Percentiles rank a stretch among this genome's conserved stretches.
These are phyloP conservation scores for Huso huso DNA, from an alignment of 2,797 vertebrate species.

Conservation along the genomic window DNA sequence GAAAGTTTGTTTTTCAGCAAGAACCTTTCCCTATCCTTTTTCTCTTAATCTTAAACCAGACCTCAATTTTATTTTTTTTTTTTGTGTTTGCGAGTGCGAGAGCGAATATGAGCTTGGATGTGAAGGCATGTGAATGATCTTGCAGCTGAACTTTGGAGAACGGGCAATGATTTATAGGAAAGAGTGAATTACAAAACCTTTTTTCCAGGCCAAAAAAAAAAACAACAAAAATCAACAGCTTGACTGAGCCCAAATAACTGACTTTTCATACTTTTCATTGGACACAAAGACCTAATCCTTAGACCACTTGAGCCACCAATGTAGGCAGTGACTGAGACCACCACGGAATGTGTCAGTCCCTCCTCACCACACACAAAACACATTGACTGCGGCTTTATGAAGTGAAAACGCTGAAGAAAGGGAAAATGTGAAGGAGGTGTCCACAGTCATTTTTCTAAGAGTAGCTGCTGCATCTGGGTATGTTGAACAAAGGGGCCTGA, in stretches of 20 bases:
- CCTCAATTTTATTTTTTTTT: conserved; percentile 12
- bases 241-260: conserved; percentile 97
- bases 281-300: conserved; percentile 90
- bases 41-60: not conserved
- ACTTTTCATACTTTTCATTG: conserved; percentile 94
- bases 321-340: conserved; percentile 84
- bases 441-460: conserved; percentile 76
- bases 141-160: conserved; percentile 57
- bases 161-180: conserved; percentile 72
- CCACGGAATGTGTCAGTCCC: conserved; percentile 79
- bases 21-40: not conserved
- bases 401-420: conserved; percentile 81
- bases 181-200: conserved; percentile 78
- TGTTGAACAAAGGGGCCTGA: conserved; percentile 75
- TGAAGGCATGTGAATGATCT: conserved; percentile 42
- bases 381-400: conserved; percentile 96
- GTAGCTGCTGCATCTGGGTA: conserved; percentile 79
- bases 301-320: conserved; percentile 92
- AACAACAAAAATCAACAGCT: conserved; percentile 85
- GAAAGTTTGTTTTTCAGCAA: too few species aligned
- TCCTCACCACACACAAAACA: conserved; percentile 83
- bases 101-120: conserved; percentile 36
- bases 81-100: conserved; percentile 26
- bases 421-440: conserved; percentile 83
- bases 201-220: conserved; percentile 57